Conservation (phyloP, 1,140 invertebrate species). For the Zaprionus tsacasi region DNA sequence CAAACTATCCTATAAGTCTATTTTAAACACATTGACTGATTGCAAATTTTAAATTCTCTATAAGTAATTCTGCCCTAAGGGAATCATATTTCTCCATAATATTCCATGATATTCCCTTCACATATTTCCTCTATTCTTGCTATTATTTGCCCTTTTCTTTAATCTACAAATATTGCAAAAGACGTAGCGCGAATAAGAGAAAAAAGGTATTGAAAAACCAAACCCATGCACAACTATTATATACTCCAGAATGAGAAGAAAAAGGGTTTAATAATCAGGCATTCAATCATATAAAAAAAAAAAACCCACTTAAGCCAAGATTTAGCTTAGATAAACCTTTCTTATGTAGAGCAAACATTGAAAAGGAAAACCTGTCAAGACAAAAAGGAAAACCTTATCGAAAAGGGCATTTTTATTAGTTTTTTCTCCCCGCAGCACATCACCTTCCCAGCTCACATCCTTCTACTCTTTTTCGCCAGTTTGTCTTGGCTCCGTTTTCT, state of each 20-base stretch:
- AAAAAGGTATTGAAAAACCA: not conserved
- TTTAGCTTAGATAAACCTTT: not conserved
- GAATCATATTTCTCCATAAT: not conserved
- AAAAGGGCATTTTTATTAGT: constrained; percentile 41
- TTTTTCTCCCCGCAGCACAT: constrained; percentile 4
- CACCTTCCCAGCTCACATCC: not conserved
- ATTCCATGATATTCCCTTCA: too few species aligned
- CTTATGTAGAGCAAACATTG: constrained; percentile 1
- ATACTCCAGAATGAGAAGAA: not conserved
- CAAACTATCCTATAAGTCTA: too few species aligned
- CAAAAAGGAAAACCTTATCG: constrained; percentile 2
- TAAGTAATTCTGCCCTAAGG: not conserved
- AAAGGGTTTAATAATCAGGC: not conserved
- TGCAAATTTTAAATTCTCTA: not conserved
- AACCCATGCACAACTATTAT: not conserved
- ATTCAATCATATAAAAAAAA: not conserved
- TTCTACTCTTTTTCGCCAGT: constrained; percentile 12
- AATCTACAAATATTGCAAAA: constrained; percentile 18
- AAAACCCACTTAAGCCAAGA: not conserved
- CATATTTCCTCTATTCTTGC: not conserved
- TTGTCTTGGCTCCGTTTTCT: constrained; percentile 58
- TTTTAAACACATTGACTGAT: too few species aligned
- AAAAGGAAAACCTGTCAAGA: constrained; percentile 16
- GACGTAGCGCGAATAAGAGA: not conserved
- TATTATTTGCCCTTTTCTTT: not conserved